A percentile compares a stretch with the other conserved stretches of the same genome.
Conservation (phyloP, 2,113 vertebrate species). For the Synodontis membranacea region DNA sequence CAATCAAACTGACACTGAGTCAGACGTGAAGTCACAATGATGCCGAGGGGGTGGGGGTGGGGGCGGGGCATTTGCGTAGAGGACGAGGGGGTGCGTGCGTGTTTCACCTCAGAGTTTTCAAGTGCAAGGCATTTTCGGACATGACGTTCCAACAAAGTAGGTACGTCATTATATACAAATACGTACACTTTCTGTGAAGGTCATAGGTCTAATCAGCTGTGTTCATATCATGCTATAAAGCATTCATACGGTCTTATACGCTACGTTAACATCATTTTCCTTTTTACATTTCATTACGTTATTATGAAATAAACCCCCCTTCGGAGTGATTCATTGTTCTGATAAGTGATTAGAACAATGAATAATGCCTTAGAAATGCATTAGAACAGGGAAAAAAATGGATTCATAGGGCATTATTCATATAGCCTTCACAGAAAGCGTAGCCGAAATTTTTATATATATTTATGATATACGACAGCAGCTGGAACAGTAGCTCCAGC, state of each 20-base stretch:
- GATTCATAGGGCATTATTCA: too few relatives aligned
- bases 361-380: too few relatives aligned
- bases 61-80: background rate
- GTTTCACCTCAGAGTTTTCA: background rate
- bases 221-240: background rate
- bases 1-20: slow-evolving; percentile 42
- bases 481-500: too few relatives aligned
- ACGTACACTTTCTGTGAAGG: background rate
- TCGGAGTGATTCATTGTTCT: too few relatives aligned
- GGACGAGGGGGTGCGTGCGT: background rate
- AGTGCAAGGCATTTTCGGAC: background rate
- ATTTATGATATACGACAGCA: too few relatives aligned
- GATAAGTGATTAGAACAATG: too few relatives aligned
- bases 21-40: slow-evolving; percentile 27
- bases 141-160: background rate
- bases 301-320: too few relatives aligned
- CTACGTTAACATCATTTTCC: too few relatives aligned
- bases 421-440: too few relatives aligned
- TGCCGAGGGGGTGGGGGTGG: background rate
- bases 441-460: too few relatives aligned
- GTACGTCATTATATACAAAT: background rate
- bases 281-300: too few relatives aligned
- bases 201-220: background rate
- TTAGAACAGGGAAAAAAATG: too few relatives aligned
- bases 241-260: background rate